phyloP scores from a whole-genome alignment of 1,140 invertebrate genomes.

The Aricia agestis region DNA sequence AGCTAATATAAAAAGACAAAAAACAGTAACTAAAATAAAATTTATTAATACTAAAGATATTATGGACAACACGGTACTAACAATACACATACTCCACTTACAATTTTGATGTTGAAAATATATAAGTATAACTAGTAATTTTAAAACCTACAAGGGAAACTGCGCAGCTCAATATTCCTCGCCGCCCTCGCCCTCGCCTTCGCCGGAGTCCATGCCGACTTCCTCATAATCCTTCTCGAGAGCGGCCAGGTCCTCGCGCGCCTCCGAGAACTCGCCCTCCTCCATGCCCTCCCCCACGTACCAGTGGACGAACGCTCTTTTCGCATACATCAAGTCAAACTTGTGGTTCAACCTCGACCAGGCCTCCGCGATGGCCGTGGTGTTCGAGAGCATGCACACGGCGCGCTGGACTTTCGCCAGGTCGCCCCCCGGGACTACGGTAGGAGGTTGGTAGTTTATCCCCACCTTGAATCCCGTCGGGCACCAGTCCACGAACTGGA shows the following conservation, averaged over 20 bases:
- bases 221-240: constrained; percentile 92
- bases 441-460: constrained; percentile 87
- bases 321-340: constrained; percentile 83
- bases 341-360: constrained; percentile 89
- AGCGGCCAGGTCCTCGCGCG: constrained; percentile 89
- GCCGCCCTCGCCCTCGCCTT: constrained; percentile 83
- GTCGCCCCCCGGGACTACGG: constrained; percentile 89
- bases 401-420: constrained; percentile 86
- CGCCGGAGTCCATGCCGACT: constrained; percentile 85
- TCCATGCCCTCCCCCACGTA: constrained; percentile 92
- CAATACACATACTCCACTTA: not conserved
- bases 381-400: constrained; percentile 92
- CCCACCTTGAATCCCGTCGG: constrained; percentile 90
- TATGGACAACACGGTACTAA: not conserved
- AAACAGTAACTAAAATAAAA: no score
- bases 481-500: constrained; percentile 95
- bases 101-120: not conserved
- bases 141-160: not conserved
- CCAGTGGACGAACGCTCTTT: constrained; percentile 87
- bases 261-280: constrained; percentile 90
- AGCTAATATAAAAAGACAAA: no score
- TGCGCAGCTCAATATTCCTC: constrained; percentile 79
- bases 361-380: constrained; percentile 88
- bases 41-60: no score
- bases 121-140: not conserved